Conservation (phyloP, 2,113 vertebrate species). For the Pseudonaja textilis region DNA sequence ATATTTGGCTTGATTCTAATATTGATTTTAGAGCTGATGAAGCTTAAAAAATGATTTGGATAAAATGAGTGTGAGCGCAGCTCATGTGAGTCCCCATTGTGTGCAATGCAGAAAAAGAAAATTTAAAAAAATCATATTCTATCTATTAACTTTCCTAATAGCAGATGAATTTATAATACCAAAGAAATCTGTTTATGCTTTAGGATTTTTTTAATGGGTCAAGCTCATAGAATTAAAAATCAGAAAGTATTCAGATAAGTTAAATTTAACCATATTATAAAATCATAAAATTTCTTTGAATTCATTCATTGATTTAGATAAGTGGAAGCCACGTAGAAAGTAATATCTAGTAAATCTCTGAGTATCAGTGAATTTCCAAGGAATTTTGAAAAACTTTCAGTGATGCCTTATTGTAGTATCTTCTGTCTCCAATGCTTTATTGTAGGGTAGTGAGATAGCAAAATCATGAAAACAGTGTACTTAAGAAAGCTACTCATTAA, state of each 20-base stretch:
- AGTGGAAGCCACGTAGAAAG: not conserved
- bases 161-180: not conserved
- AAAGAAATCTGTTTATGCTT: not conserved
- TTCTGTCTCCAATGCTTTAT: not conserved
- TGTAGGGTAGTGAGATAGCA: not conserved
- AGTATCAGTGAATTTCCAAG: not conserved
- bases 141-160: not conserved
- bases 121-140: not conserved
- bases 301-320: not conserved
- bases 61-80: too few species aligned
- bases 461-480: not conserved
- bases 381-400: not conserved
- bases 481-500: not conserved
- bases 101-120: not conserved
- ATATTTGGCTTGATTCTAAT: too few species aligned
- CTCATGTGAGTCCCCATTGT: too few species aligned
- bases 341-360: not conserved
- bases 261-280: not conserved
- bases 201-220: not conserved
- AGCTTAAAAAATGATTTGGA: too few species aligned
- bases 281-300: not conserved
- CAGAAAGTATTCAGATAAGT: not conserved
- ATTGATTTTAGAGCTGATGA: too few species aligned
- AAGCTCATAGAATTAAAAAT: not conserved
- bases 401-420: not conserved